These are phyloP conservation scores for Phrynosoma blainvillii DNA, from an alignment of 2,113 vertebrate species.

Conservation along the genomic window DNA sequence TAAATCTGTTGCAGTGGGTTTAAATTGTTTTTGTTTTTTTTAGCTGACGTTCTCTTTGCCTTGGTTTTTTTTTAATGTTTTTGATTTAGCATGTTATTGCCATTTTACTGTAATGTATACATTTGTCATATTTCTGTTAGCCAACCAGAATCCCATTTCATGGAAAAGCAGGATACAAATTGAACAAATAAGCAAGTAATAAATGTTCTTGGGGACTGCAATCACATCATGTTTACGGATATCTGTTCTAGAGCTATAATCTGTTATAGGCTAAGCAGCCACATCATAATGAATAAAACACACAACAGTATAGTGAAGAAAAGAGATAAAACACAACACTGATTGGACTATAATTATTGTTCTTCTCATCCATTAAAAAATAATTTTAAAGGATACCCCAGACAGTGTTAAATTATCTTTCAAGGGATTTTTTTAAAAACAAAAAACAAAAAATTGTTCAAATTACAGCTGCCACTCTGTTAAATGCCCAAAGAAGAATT, in stretches of 20 bases:
- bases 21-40: background rate
- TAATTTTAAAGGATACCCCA: background rate
- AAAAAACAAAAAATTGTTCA: background rate
- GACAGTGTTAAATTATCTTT: background rate
- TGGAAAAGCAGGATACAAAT: background rate
- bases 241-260: background rate
- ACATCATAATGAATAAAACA: background rate
- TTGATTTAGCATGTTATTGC: background rate
- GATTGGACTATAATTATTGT: background rate
- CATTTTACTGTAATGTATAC: background rate
- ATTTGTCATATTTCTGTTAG: background rate
- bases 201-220: background rate
- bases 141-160: background rate
- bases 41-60: background rate
- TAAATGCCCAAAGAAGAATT: background rate
- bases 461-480: background rate
- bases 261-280: background rate
- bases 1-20: background rate
- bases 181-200: background rate
- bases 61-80: background rate
- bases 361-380: background rate
- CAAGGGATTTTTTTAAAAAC: background rate
- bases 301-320: background rate
- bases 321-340: background rate
- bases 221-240: background rate